Evolutionary conservation across 1,140 invertebrate species (phyloP).

Genomic region (Drosophila auraria): DNA sequence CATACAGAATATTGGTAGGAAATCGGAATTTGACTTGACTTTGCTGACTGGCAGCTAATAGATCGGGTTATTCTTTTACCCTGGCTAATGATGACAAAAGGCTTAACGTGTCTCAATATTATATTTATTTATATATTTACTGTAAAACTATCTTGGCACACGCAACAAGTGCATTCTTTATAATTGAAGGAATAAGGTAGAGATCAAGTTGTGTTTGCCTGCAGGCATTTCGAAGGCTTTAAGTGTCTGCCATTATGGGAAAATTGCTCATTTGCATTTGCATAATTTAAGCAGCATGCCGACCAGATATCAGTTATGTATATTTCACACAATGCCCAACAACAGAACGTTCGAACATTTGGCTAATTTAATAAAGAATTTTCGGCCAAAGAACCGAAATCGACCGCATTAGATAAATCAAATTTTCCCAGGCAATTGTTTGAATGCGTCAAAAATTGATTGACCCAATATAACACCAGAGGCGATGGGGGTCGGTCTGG

Average conservation of each 20-base stretch:
- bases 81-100: conserved; percentile 6
- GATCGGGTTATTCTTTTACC: background rate
- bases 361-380: conserved; percentile 42
- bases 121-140: no score
- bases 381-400: conserved; percentile 9
- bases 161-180: no score
- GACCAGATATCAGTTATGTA: background rate
- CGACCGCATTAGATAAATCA: conserved; percentile 64
- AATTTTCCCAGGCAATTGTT: conserved; percentile 55
- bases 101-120: background rate
- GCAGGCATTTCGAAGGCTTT: background rate
- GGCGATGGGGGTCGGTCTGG: background rate
- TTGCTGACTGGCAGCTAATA: conserved; percentile 2
- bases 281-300: conserved; percentile 6
- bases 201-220: background rate
- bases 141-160: no score
- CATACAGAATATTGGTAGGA: conserved; percentile 18
- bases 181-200: no score
- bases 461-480: conserved; percentile 51
- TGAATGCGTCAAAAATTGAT: conserved; percentile 67
- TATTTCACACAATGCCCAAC: conserved; percentile 4
- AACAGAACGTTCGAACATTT: conserved; percentile 1
- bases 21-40: conserved; percentile 19
- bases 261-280: conserved; percentile 11
- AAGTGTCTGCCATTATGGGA: conserved; percentile 2